Evolutionary conservation across 2,888 invertebrate species (phyloP), one percentile per base, ranked within the genome.

Genomic region (Agrochola macilenta): DNA sequence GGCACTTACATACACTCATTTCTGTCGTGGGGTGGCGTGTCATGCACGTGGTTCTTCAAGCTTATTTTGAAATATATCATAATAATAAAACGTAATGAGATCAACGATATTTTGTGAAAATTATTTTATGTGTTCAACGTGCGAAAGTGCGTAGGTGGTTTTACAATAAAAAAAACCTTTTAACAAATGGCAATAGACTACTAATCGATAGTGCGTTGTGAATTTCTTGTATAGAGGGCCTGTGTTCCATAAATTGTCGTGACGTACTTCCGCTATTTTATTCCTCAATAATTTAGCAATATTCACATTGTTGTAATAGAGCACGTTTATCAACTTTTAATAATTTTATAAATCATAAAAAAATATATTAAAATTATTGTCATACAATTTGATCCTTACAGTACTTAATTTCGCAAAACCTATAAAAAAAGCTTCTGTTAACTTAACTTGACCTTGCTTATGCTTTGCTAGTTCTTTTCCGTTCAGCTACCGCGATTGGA

Each of bases 401-500:
- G 83, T 77, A 68, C 65, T 52, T 64, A 84, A 81, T 87, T 88
- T 84, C 70, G 78, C 77, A 87, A 90, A 86, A 80, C 84, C 80
- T 43, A 85, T 90, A 91, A 91, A 92, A 95, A 95, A 95, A 95
- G 94, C 94, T 92, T 93, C 89, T 93, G 88, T 90, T 93, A 95
- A 95, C 97, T 97, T 96, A 97, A 96, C 96, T 96, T 96, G 96
- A 96, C 96, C 96, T 96, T 96, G 96, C 93, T 93, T 95, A 95
- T 96, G 96, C 97, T 97, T 98, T 98, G 95, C 93, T 94, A 96
- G 96, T 96, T 96, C 97, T 97, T 98, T 98, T 98, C 97, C 97
- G 97, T 97, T 97, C 97, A 97, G 97, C 97, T 97, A 97, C 97
- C 97, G 97, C 97, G 97, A 97, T 97, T 97, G 97, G 97, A 98